Evolutionary conservation across 2,113 vertebrate genomes (phyloP).

Genomic region (Pelvicachromis taeniatus): DNA sequence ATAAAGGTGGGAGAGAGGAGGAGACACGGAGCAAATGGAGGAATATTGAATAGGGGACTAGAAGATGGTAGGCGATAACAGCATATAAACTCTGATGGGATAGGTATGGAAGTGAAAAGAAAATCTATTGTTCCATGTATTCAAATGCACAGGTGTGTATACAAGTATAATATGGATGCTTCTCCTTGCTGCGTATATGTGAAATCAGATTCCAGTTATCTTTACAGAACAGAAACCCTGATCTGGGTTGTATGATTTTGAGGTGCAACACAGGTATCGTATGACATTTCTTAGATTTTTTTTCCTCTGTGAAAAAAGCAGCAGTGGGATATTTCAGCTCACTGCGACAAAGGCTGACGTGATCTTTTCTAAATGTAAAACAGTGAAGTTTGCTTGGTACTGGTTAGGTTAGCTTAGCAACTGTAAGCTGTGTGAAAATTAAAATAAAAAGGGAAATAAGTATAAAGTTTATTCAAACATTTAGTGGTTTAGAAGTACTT

Average conservation of each 20-base stretch:
- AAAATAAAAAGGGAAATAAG: not conserved
- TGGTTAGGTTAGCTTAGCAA: not conserved
- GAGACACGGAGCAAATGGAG: slow-evolving; percentile 28
- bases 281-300: not conserved
- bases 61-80: slow-evolving; percentile 56
- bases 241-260: not conserved
- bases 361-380: not conserved
- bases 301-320: not conserved
- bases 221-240: not conserved
- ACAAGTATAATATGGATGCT: not conserved
- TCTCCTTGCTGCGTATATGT: not conserved
- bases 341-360: not conserved
- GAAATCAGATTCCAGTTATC: not conserved
- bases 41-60: slow-evolving; percentile 36
- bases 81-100: not conserved
- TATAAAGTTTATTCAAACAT: not conserved
- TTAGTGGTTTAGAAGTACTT: not conserved
- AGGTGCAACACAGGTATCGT: not conserved
- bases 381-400: not conserved
- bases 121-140: slow-evolving; percentile 24
- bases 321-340: not conserved
- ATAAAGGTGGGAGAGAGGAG: slow-evolving; percentile 49
- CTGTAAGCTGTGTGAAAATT: not conserved
- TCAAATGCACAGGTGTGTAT: slow-evolving; percentile 51
- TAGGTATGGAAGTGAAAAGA: not conserved